Evolutionary conservation across 2,888 invertebrate species (phyloP), one percentile per base, ranked within the genome.

Genomic region (Drosophila nr. medialis): DNA sequence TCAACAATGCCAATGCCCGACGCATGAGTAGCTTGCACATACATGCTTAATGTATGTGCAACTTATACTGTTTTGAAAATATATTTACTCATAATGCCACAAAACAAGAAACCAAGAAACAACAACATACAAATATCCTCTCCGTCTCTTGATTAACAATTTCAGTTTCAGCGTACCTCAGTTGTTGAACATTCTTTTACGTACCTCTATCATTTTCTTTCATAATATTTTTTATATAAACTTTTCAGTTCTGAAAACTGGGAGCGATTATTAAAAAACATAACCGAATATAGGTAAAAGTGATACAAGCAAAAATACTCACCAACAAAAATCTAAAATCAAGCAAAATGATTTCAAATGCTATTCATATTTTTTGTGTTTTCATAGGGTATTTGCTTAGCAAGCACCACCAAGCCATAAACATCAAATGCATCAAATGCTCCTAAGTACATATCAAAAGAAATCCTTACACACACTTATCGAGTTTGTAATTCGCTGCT

Each of bases 231-330:
- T 85, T 87, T 85, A 71, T 83, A 73, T 88, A 90, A 92, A 91
- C 87, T 91, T 93, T 93, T 92, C 93, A 93, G 93, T 93, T 93
- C 93, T 90, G 93, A 93, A 90, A 93, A 93, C 92, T 93, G 93
- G 93, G 93, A 93, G 93, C 93, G 92, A 93, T 93, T 93, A 92
- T 92, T 93, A 92, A 93, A 92, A 92, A 93, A 92, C 93, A 92
- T 93, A 91, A 92, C 92, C 91, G 93, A 93, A 92, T 92, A 92
- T 93, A 93, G 93, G 93, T 93, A 93, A 92, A 91, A 75, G 73
- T 72, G 80, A 59, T 51, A 49, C 74, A 69, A 68, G 50, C 40
- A 67, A 56, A 78, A 74, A 40, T 66, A 67, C 67, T 66, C 58
- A 67, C 58, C 66, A 27, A 27, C 13, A 53, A 29, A 29, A 29